These are phyloP conservation scores for Disparrhopalites patrizii DNA, from an alignment of 2,888 invertebrate genomes.

Conservation along the genomic window DNA sequence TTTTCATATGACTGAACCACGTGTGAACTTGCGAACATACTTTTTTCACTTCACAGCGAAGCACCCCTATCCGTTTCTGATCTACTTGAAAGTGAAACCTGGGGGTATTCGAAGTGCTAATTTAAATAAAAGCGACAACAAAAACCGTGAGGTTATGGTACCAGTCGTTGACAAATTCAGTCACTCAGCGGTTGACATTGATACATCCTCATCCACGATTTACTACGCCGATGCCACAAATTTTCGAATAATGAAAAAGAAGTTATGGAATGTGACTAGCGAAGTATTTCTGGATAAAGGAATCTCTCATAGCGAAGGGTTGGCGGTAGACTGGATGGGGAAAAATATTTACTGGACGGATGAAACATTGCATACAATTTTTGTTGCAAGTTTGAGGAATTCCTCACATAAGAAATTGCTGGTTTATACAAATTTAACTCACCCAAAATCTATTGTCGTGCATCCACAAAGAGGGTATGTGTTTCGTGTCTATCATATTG, in stretches of 20 bases:
- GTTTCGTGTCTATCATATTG: neutral
- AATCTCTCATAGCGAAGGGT: slow-evolving; percentile 64
- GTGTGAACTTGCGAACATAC: no score
- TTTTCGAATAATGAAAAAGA: slow-evolving; percentile 52
- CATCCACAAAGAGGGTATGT: slow-evolving; percentile 63
- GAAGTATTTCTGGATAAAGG: slow-evolving; percentile 60
- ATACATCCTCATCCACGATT: slow-evolving; percentile 59
- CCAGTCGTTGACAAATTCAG: slow-evolving; percentile 66
- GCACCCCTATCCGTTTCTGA: slow-evolving; percentile 58
- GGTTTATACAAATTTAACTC: slow-evolving; percentile 57
- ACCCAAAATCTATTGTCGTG: slow-evolving; percentile 66
- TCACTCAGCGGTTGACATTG: slow-evolving; percentile 67
- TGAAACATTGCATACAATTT: slow-evolving; percentile 64
- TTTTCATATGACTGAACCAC: no score
- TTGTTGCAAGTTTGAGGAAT: slow-evolving; percentile 63
- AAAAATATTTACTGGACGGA: slow-evolving; percentile 81
- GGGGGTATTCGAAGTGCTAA: slow-evolving; percentile 51
- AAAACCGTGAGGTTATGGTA: slow-evolving; percentile 59
- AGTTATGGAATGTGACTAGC: slow-evolving; percentile 59
- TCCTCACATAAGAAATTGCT: slow-evolving; percentile 59
- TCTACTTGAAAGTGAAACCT: slow-evolving; percentile 64
- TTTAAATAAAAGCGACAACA: slow-evolving; percentile 28
- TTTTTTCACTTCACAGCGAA: slow-evolving; percentile 53
- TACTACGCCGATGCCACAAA: slow-evolving; percentile 60
- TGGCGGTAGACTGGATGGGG: slow-evolving; percentile 81